These are phyloP conservation scores for Chaetoderma sp. DNA, from an alignment of 2,888 invertebrate genomes.

Conservation along the genomic window DNA sequence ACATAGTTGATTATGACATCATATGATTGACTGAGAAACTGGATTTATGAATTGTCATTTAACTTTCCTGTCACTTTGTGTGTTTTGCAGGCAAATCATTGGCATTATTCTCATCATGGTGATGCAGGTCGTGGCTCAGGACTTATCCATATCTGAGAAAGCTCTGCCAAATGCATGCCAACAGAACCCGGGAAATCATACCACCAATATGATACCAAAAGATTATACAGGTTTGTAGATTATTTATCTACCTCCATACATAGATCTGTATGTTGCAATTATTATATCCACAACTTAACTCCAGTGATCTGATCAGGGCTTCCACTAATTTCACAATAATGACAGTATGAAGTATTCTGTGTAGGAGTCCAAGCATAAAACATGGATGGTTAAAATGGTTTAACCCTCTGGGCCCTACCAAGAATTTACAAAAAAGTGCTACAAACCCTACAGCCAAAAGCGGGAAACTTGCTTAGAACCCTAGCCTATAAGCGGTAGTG, in stretches of 20 bases:
- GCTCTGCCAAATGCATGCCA: slow-evolving; percentile 44
- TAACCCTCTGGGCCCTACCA: no score
- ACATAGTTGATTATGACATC: no score
- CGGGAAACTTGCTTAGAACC: no score
- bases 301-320: background rate
- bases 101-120: slow-evolving; percentile 59
- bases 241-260: background rate
- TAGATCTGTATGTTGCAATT: background rate
- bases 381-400: no score
- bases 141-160: slow-evolving; percentile 42
- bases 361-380: no score
- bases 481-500: no score
- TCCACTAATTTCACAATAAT: no score
- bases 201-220: slow-evolving; percentile 43
- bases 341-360: no score
- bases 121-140: slow-evolving; percentile 55
- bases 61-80: slow-evolving; percentile 2
- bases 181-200: slow-evolving; percentile 39
- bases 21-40: no score
- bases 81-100: slow-evolving; percentile 61
- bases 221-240: slow-evolving; percentile 58
- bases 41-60: no score
- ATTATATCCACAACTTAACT: background rate
- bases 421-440: no score
- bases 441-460: no score